Evolutionary conservation across 1,140 invertebrate genomes (phyloP).

Genomic region (Aphis craccivora): DNA sequence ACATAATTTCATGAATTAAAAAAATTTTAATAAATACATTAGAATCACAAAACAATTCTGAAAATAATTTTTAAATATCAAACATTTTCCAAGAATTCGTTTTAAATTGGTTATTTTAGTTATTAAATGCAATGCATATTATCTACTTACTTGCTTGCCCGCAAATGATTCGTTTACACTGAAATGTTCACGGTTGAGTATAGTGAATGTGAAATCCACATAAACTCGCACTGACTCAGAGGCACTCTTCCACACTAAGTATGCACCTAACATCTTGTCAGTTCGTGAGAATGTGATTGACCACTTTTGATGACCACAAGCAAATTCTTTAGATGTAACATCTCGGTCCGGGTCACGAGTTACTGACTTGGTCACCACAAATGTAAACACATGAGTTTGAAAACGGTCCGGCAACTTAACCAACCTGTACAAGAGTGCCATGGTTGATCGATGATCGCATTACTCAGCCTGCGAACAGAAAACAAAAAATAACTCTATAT

Average conservation of each 20-base stretch:
- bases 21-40: too few relatives aligned
- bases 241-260: constrained; percentile 79
- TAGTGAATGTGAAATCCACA: constrained; percentile 84
- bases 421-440: constrained; percentile 86
- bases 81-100: too few relatives aligned
- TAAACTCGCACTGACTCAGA: constrained; percentile 79
- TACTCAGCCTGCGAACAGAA: constrained; percentile 29
- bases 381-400: constrained; percentile 85
- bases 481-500: not conserved
- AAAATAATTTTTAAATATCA: too few relatives aligned
- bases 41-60: too few relatives aligned
- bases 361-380: constrained; percentile 81
- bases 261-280: constrained; percentile 82
- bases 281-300: constrained; percentile 83
- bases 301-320: constrained; percentile 86
- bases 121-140: not conserved
- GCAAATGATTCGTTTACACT: constrained; percentile 84
- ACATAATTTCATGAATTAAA: too few relatives aligned
- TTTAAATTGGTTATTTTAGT: not conserved
- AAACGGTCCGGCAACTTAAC: constrained; percentile 83
- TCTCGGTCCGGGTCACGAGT: constrained; percentile 81
- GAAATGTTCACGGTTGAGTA: constrained; percentile 86
- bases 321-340: constrained; percentile 84
- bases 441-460: constrained; percentile 63
- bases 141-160: constrained; percentile 71